Evolutionary conservation across 2,113 vertebrate genomes (phyloP).

Genomic region (Aspiorhynchus laticeps): DNA sequence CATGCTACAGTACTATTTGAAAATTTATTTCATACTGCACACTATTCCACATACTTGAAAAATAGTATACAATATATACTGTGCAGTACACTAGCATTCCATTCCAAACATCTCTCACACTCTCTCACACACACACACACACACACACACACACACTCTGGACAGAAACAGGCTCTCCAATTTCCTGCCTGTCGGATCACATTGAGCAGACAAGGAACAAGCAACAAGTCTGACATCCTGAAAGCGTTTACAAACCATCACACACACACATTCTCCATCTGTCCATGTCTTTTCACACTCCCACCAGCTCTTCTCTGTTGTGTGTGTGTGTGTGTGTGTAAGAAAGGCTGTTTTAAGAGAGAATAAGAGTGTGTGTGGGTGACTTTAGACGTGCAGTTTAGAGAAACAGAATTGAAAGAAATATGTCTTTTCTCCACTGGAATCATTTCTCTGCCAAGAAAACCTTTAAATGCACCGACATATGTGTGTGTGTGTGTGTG

Average conservation of each 20-base stretch:
- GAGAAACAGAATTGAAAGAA: constrained; percentile 6
- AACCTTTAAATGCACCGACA: not conserved
- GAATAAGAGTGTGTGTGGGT: not conserved
- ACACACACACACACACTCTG: not conserved
- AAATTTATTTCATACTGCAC: too few species aligned
- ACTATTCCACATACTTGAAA: too few species aligned
- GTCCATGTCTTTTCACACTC: not conserved
- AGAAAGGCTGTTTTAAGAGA: not conserved
- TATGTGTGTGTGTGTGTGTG: not conserved
- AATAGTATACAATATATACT: not conserved
- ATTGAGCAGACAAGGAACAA: constrained; percentile 45
- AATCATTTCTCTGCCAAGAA: constrained; percentile 11
- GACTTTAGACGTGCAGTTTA: not conserved
- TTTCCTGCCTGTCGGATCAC: constrained; percentile 58
- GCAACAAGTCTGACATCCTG: constrained; percentile 55
- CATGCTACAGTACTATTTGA: too few species aligned
- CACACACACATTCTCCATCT: not conserved
- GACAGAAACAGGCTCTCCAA: constrained; percentile 53
- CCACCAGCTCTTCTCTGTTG: not conserved
- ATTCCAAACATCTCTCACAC: not conserved
- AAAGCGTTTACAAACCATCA: constrained; percentile 42
- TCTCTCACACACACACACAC: too few species aligned
- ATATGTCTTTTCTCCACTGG: not conserved
- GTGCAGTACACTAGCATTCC: not conserved
- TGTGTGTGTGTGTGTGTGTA: not conserved